phyloP scores from a whole-genome alignment of 2,797 vertebrate species.

The Phataginus tetradactyla region DNA sequence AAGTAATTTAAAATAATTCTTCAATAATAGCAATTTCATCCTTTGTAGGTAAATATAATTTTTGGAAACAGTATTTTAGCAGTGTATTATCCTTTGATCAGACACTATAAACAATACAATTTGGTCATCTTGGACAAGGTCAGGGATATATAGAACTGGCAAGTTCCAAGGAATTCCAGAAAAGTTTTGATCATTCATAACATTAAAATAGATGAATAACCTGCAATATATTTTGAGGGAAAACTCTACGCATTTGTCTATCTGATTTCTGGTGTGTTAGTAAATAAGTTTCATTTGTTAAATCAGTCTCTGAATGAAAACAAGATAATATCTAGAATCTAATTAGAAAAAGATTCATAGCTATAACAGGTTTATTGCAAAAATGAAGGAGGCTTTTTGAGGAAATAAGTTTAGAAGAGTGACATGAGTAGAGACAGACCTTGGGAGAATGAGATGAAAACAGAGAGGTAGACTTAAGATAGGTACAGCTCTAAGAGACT shows the following conservation, averaged over 20 bases:
- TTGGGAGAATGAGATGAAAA: not conserved
- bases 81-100: not conserved
- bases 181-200: not conserved
- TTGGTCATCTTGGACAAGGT: not conserved
- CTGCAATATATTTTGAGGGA: not conserved
- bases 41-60: slow-evolving; percentile 3
- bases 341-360: slow-evolving; percentile 7
- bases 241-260: not conserved
- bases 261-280: slow-evolving; percentile 17
- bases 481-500: not conserved
- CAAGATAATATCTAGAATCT: not conserved
- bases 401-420: slow-evolving; percentile 17
- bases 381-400: not conserved
- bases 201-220: not conserved
- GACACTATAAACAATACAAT: not conserved
- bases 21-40: not conserved
- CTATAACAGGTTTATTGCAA: not conserved
- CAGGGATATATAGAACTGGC: not conserved
- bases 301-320: not conserved
- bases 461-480: not conserved
- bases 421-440: not conserved
- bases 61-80: slow-evolving; percentile 5
- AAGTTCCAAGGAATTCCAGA: slow-evolving; percentile 23
- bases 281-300: slow-evolving; percentile 17
- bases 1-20: not conserved